phyloP scores from a whole-genome alignment of 2,888 invertebrate genomes.

The Cetonia aurata region DNA sequence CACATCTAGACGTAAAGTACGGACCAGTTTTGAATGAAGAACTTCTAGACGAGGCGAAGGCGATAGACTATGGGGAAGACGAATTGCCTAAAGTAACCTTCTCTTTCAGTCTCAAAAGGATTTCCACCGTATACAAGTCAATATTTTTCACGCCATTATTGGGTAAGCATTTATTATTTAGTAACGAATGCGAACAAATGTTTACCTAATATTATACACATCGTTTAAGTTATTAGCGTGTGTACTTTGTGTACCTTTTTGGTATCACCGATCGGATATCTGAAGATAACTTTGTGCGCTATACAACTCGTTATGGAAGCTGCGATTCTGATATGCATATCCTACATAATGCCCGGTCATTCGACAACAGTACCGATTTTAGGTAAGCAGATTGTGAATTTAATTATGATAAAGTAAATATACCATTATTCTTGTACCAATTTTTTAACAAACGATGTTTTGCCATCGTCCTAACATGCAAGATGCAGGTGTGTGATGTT shows the following conservation, averaged over 20 bases:
- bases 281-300: constrained; percentile 60
- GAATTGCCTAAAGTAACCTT: constrained; percentile 55
- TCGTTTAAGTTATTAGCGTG: constrained; percentile 59
- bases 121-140: constrained; percentile 56
- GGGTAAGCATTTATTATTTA: constrained; percentile 52
- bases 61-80: not conserved
- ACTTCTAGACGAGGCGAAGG: not conserved
- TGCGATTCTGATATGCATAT: constrained; percentile 57
- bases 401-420: not conserved
- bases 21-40: not conserved
- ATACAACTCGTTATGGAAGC: constrained; percentile 59
- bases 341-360: constrained; percentile 58
- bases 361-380: constrained; percentile 60
- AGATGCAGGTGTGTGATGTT: too few relatives aligned
- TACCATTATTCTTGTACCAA: not conserved
- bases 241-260: constrained; percentile 62
- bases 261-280: constrained; percentile 60
- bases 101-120: constrained; percentile 56
- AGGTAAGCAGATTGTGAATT: constrained; percentile 54
- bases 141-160: constrained; percentile 61
- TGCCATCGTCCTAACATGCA: too few relatives aligned
- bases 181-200: not conserved
- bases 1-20: constrained; percentile 40
- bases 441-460: too few relatives aligned
- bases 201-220: constrained; percentile 22